Base-by-base conservation (phyloP, 2,113 vertebrate species). In the Sceloporus tristichus region DNA sequence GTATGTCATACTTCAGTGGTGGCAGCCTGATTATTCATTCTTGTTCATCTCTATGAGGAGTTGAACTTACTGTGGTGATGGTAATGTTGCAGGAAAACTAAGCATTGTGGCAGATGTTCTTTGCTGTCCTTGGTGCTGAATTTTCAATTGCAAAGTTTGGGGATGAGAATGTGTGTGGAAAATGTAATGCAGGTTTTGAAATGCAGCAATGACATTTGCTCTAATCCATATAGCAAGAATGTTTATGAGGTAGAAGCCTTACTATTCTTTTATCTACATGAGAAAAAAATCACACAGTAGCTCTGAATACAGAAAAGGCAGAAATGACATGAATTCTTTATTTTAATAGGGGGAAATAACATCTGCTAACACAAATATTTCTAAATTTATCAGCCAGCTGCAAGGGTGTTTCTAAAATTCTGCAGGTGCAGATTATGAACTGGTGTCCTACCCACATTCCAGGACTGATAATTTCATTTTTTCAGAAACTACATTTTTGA, bases 401-500 rank as follows among this genome's bases (percentile, higher is more conserved):
- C 54, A 66, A 29, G 84, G 75, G 56, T 27, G 84, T 4, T 91
- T 85, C 0, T 79, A 40, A 83, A 27, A 83, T 27, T 0, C 4
- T 87, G 10, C 5, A 84, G 11, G 53, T 87, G 18, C 13, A 23
- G 56, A 34, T 14, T 23, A 56, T 85, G 9, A 18, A 87, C 7
- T 85, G 62, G 14, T 78, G 53, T 48, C 62, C 81, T 42, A 13
- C 0, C 40, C 23, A 56, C 14, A 90, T 76, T 87, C 25, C 38
- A 78, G 1, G 54, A 48, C 3, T 54, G 7, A 38, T 90, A 77
- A 90, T 91, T 82, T 80, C 27, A 74, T 40, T 10, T 34, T 86
- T 74, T 75, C n/a, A 23, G n/a, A 29, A 89, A 74, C 70, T 85
- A 38, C 25, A 85, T 85, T 89, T 34, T 40, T 18, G 87, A 88